Evolutionary conservation across 2,113 vertebrate genomes (phyloP), one percentile per base, ranked within the genome.

Genomic region (Actinemys pallida): DNA sequence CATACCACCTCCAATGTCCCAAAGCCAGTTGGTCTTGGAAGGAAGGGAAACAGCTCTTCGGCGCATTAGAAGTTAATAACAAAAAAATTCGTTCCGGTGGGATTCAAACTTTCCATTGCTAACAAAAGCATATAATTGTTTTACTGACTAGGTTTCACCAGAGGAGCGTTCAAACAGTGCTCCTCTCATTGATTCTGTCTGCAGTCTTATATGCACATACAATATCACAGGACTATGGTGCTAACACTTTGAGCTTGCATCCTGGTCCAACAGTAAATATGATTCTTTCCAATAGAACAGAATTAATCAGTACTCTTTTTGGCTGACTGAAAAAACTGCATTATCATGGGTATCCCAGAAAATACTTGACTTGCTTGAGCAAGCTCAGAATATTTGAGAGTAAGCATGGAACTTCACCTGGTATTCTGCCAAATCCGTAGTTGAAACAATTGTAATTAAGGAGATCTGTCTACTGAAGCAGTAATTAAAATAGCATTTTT

Each of bases 11-110:
- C 22, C 39, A 75, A 5, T 45, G 24, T 17, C 5, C 72, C n/a
- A 75, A 42, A 24, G 22, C n/a, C 20, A 13, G 5, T 10, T 42
- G 25, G 9, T 62, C 87, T 88, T 57, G 50, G 45, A 75, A 92
- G 53, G 16, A 6, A 0, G 3, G 1, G 29, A 20, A 20, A 3
- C 69, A 35, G 29, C 49, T 22, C 83, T 42, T 79, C 2, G 29
- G 47, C 59, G 59, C n/a, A 12, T 92, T 81, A 56, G 76, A 87
- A 35, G 16, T 59, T 65, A 8, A 27, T 42, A 81, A 29, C 83
- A 8, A 52, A 78, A 78, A 92, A 82, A 2, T 35, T 19, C 4
- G 9, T 84, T 92, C 54, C 20, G 84, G 35, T 49, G 2, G 0
- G 7, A 6, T 7, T 53, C 47, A 62, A 39, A 81, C 50, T 79